phyloP scores from a whole-genome alignment of 1,140 invertebrate species.

The Drosophila aff. region DNA sequence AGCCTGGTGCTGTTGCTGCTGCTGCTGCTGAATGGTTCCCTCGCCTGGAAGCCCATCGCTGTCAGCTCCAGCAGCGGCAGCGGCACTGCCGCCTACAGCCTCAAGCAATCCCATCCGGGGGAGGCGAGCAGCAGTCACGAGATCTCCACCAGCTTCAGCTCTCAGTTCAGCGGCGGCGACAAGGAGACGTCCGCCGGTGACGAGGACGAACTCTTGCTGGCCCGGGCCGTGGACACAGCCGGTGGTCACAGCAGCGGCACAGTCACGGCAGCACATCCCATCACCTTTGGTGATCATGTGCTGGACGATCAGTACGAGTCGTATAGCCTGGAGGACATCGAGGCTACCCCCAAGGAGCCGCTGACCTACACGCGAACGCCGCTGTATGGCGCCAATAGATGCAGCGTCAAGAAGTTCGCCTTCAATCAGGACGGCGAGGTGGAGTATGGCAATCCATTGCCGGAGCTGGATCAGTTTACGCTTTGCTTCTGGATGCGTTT shows the following conservation, averaged over 20 bases:
- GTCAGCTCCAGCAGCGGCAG: constrained; percentile 14
- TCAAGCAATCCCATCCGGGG: constrained; percentile 81
- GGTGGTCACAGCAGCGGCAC: neutral
- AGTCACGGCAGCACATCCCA: constrained; percentile 16
- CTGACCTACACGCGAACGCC: constrained; percentile 42
- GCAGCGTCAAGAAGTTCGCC: constrained; percentile 83
- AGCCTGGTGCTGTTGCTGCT: constrained; percentile 9
- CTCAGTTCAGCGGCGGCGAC: constrained; percentile 34
- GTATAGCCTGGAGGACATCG: constrained; percentile 57
- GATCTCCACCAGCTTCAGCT: constrained; percentile 55
- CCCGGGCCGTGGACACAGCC: constrained; percentile 10
- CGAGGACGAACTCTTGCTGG: constrained; percentile 23
- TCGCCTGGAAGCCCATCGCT: constrained; percentile 77
- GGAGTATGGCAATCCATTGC: constrained; percentile 89
- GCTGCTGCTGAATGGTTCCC: neutral
- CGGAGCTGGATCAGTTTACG: constrained; percentile 92
- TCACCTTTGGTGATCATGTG: constrained; percentile 41
- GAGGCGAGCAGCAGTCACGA: constrained; percentile 68
- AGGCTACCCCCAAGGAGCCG: constrained; percentile 29
- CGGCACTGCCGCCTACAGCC: constrained; percentile 60
- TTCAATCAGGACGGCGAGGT: constrained; percentile 85
- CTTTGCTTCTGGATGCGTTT: constrained; percentile 93
- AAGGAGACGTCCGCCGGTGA: constrained; percentile 8
- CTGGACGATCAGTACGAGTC: constrained; percentile 66
- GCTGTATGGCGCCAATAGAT: constrained; percentile 60